phyloP scores from a whole-genome alignment of 2,113 vertebrate species.

The Gopherus flavomarginatus region DNA sequence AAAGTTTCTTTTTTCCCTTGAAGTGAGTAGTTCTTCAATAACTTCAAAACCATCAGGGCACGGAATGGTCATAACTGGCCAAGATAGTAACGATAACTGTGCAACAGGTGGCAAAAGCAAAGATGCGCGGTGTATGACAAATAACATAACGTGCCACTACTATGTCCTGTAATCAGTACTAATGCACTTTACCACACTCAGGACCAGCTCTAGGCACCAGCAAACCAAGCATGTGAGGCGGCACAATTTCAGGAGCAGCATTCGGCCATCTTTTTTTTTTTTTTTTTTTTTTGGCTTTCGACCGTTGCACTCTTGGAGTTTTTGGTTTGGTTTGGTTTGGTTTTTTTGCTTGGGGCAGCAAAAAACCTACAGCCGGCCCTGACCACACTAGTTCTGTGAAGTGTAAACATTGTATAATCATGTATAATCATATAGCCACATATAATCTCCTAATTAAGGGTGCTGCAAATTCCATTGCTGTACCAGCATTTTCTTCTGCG shows the following conservation, averaged over 20 bases:
- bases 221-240: no score
- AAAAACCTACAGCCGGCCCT: no score
- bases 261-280: no score
- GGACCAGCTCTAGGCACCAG: no score
- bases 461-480: neutral
- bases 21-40: neutral
- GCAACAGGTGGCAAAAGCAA: neutral
- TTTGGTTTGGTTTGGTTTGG: no score
- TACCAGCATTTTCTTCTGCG: neutral
- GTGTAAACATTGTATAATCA: neutral
- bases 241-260: no score
- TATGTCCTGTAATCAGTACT: neutral
- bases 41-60: neutral
- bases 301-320: no score
- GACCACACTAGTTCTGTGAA: neutral
- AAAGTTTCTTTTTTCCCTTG: neutral
- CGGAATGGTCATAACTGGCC: neutral
- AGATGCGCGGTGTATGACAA: neutral
- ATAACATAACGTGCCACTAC: neutral
- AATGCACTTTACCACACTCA: neutral
- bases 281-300: no score
- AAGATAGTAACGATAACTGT: rapidly evolving
- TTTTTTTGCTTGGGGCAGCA: no score
- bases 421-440: no score
- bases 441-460: neutral